A percentile compares a stretch with the other conserved stretches of the same genome.
These are phyloP conservation scores for Podiceps cristatus DNA, from an alignment of 2,113 vertebrate genomes.

Conservation along the genomic window DNA sequence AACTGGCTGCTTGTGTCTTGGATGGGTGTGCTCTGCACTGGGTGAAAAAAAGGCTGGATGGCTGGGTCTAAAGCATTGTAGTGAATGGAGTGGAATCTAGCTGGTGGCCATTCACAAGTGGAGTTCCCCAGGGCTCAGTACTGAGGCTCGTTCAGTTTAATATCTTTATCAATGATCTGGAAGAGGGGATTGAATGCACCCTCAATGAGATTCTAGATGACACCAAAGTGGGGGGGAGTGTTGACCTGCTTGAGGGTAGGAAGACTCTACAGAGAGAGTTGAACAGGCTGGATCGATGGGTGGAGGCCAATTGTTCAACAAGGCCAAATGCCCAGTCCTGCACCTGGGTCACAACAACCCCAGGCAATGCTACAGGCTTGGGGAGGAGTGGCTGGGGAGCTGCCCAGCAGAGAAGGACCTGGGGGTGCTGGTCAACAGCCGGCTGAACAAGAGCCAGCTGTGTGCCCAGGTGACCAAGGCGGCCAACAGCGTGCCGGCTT, in stretches of 20 bases:
- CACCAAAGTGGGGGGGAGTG: fast-evolving
- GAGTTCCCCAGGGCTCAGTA: neutral
- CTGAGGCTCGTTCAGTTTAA: neutral
- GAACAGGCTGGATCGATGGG: neutral
- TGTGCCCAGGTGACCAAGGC: neutral
- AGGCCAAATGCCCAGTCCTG: neutral
- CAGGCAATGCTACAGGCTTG: neutral
- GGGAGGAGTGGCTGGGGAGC: neutral
- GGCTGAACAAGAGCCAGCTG: neutral
- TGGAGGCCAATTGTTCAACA: neutral
- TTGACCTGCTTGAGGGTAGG: neutral
- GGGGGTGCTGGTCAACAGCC: fast-evolving
- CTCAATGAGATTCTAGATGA: neutral
- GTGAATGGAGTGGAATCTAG: neutral
- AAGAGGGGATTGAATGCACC: fast-evolving
- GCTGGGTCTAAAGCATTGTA: too few relatives aligned
- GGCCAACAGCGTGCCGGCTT: neutral
- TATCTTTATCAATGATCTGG: neutral
- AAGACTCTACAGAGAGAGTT: neutral
- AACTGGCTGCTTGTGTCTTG: neutral
- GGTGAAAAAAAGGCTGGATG: neutral
- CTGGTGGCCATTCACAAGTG: fast-evolving
- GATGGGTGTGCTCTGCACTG: fast-evolving
- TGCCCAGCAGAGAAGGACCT: neutral
- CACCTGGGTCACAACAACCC: neutral